A percentile compares a stretch with the other conserved stretches of the same genome.
These are phyloP conservation scores for Drosophila atroscutellata DNA, from an alignment of 2,888 invertebrate genomes.

Conservation along the genomic window DNA sequence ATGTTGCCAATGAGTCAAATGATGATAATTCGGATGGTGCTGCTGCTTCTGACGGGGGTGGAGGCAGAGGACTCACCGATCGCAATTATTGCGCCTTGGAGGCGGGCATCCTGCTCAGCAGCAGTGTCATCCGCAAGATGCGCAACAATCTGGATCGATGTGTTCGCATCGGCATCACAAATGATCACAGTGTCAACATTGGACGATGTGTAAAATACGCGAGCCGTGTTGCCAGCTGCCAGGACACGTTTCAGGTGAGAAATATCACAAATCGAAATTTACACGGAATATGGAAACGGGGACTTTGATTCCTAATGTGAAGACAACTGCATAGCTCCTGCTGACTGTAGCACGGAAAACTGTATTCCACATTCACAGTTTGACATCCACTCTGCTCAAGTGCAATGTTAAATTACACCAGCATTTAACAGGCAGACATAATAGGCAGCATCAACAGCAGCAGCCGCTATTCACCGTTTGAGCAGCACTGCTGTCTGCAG, in stretches of 20 bases:
- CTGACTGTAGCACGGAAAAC: neutral
- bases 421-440: neutral
- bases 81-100: conserved; percentile 87
- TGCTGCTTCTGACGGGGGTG: conserved; percentile 12
- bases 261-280: neutral
- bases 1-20: neutral
- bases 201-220: conserved; percentile 90
- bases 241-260: conserved; percentile 85
- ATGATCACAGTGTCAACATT: conserved; percentile 93
- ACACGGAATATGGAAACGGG: neutral
- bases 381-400: neutral
- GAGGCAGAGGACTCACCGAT: conserved; percentile 68
- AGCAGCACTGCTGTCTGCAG: conserved; percentile 19
- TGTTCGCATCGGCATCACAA: conserved; percentile 93
- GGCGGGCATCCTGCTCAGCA: conserved; percentile 94
- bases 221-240: conserved; percentile 84
- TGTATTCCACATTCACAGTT: neutral
- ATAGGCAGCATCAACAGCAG: neutral
- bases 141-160: conserved; percentile 94
- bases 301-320: neutral
- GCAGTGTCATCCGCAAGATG: conserved; percentile 92
- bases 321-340: neutral
- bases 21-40: conserved; percentile 5
- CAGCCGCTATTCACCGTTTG: conserved; percentile 33
- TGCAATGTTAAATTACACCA: conserved; percentile 16